Conservation (phyloP, 2,797 vertebrate genomes). For the Allobates femoralis region DNA sequence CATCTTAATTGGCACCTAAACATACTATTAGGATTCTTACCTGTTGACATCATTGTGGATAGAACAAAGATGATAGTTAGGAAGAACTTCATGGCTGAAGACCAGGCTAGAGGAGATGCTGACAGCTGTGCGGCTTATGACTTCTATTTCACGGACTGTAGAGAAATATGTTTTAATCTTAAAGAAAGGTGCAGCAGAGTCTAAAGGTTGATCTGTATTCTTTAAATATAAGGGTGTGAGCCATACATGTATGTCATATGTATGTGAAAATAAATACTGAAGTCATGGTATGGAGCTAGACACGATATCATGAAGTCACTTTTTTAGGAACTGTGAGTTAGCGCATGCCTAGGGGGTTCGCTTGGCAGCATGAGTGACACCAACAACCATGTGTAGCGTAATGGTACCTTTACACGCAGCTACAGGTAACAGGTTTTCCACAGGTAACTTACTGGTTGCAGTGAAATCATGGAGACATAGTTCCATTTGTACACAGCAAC, state of each 20-base stretch:
- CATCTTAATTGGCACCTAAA: too few species aligned
- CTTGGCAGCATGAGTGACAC: too few species aligned
- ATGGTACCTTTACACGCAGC: too few species aligned
- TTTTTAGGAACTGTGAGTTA: background rate
- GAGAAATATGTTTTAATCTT: background rate
- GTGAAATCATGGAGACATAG: too few species aligned
- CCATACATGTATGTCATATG: background rate
- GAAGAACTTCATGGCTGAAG: constrained; percentile 9
- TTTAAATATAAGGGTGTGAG: background rate
- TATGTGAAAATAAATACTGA: background rate
- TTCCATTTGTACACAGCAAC: too few species aligned
- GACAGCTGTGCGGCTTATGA: background rate
- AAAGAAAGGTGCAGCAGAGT: background rate
- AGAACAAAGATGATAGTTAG: background rate
- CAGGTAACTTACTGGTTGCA: too few species aligned
- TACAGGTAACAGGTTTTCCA: too few species aligned
- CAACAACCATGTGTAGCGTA: too few species aligned
- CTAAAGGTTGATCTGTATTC: background rate
- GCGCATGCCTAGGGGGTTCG: too few species aligned
- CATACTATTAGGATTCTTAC: background rate
- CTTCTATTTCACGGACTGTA: background rate
- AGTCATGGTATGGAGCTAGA: background rate
- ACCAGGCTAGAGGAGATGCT: background rate
- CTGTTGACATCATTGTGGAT: background rate
- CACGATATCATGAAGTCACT: background rate